Evolutionary conservation across 2,888 invertebrate genomes (phyloP).

Genomic region (Andrena hattorfiana): DNA sequence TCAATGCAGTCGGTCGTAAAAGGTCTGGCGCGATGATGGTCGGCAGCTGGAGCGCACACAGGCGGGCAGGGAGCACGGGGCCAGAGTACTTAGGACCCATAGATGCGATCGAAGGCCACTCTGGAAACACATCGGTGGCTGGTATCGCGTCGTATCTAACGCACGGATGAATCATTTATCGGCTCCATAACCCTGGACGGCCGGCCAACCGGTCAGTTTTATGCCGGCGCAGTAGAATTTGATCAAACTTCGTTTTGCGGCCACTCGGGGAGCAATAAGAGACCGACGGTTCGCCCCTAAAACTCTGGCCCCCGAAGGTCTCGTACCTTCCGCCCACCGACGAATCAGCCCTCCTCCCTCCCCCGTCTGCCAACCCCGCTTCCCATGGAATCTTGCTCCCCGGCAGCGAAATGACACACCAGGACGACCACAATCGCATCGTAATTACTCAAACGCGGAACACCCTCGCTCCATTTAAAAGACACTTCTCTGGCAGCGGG

Average conservation of each 20-base stretch:
- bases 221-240: conserved; percentile 85
- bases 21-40: conserved; percentile 63
- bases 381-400: conserved; percentile 52
- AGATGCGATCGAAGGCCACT: conserved; percentile 49
- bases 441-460: conserved; percentile 60
- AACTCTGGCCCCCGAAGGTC: conserved; percentile 71
- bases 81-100: conserved; percentile 22
- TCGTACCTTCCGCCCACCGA: conserved; percentile 60
- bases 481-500: conserved; percentile 6
- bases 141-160: conserved; percentile 76
- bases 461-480: conserved; percentile 35
- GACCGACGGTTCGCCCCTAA: conserved; percentile 69
- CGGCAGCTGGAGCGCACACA: conserved; percentile 67
- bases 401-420: conserved; percentile 53
- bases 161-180: conserved; percentile 85
- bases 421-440: conserved; percentile 50
- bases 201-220: conserved; percentile 83
- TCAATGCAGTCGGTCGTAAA: conserved; percentile 75
- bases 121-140: conserved; percentile 52
- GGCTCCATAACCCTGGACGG: conserved; percentile 80
- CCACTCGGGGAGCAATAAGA: conserved; percentile 85
- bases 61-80: neutral
- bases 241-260: conserved; percentile 85
- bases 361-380: neutral
- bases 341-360: conserved; percentile 35